Evolutionary conservation across 2,113 vertebrate species (phyloP).

Genomic region (Sprattus sprattus): DNA sequence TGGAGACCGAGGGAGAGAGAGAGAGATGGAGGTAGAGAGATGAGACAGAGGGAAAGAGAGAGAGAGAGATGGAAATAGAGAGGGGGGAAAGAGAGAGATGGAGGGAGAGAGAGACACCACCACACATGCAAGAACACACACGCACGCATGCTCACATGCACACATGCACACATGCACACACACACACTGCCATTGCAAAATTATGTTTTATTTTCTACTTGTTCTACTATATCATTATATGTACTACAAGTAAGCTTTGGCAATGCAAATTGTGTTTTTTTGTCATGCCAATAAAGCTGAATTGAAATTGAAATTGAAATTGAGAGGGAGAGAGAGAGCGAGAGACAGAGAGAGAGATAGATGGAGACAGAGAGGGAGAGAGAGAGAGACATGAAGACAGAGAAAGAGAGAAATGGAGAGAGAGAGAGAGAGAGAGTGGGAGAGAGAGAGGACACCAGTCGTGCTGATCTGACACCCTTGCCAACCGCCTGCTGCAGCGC

Average conservation of each 20-base stretch:
- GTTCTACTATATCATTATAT: too few species aligned
- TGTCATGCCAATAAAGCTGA: too few species aligned
- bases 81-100: slow-evolving; percentile 13
- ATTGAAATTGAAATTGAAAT: too few species aligned
- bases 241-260: too few species aligned
- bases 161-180: too few species aligned
- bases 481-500: neutral
- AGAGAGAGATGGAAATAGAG: slow-evolving; percentile 10
- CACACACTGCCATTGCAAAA: too few species aligned
- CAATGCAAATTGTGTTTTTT: too few species aligned
- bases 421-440: neutral
- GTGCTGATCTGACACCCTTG: neutral
- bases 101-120: neutral
- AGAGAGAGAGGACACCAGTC: neutral
- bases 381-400: neutral
- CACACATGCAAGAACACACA: too few species aligned
- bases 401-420: slow-evolving; percentile 6
- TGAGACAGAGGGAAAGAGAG: neutral
- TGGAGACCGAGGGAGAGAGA: slow-evolving; percentile 7
- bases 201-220: too few species aligned
- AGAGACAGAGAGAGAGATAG: neutral
- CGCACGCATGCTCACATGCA: too few species aligned
- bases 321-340: neutral
- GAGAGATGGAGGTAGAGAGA: neutral
- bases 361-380: slow-evolving; percentile 5